Evolutionary conservation across 2,888 invertebrate genomes (phyloP).

Genomic region (Apamea crenata): DNA sequence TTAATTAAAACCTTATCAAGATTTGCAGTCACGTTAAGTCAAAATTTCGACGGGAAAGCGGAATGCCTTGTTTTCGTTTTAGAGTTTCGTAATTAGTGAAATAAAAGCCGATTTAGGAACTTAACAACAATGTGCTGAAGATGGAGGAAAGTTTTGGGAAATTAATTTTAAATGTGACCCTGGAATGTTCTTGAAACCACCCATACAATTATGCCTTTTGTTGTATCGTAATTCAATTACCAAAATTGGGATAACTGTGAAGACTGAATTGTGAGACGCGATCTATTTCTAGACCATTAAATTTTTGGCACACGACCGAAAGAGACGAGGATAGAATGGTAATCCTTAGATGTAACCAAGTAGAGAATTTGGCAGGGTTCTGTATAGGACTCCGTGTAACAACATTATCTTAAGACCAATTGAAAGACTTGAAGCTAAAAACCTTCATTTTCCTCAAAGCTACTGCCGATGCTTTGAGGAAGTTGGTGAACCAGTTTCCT

Average conservation of each 20-base stretch:
- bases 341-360: slow-evolving; percentile 21
- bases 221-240: slow-evolving; percentile 21
- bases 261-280: slow-evolving; percentile 6
- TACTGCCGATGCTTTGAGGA: slow-evolving; percentile 21
- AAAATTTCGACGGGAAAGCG: slow-evolving; percentile 62
- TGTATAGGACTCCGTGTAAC: slow-evolving; percentile 17
- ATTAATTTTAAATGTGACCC: slow-evolving; percentile 43
- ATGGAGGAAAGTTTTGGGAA: slow-evolving; percentile 24
- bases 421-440: slow-evolving; percentile 41
- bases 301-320: slow-evolving; percentile 42
- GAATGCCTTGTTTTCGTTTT: slow-evolving; percentile 61
- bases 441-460: slow-evolving; percentile 37
- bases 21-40: slow-evolving; percentile 68
- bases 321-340: slow-evolving; percentile 7
- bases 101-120: slow-evolving; percentile 60
- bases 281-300: slow-evolving; percentile 40
- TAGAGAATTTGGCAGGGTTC: slow-evolving; percentile 31
- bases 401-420: slow-evolving; percentile 33
- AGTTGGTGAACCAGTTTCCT: slow-evolving; percentile 44
- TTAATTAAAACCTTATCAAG: slow-evolving; percentile 74
- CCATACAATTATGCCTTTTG: neutral
- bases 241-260: neutral
- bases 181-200: neutral
- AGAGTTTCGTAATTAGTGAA: slow-evolving; percentile 63
- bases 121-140: slow-evolving; percentile 48